Base-by-base conservation (phyloP, 2,797 vertebrate species). In the Sebastolobus altivelis region DNA sequence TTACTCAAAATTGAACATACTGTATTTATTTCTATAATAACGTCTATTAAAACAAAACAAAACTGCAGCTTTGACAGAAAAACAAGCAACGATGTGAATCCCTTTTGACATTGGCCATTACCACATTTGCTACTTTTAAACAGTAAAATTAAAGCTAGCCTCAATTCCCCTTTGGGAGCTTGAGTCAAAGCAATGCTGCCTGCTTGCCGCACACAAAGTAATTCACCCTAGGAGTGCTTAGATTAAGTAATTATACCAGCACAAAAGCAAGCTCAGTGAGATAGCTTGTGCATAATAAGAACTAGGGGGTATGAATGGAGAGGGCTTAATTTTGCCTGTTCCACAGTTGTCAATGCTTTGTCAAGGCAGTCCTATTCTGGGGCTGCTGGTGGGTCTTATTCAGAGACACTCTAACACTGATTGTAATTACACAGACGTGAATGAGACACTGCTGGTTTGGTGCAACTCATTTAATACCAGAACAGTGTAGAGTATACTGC, bases 191-290 rank as follows among this genome's bases (percentile, higher is more conserved):
- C 70, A 73, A 87, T 43, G 88, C 75, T 73, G 84, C 73, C 86
- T 88, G 71, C 81, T 84, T 86, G 79, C 82, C 8, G 52, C 90
- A 87, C 85, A 87, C 85, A 90, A 92, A 92, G 91, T 89, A 91
- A 88, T 89, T 90, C 86, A 91, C 75, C 82, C 86, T 55, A 78
- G 89, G 86, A 94, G 84, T 87, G 88, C 88, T 89, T 81, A 91
- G 93, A 94, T 94, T 94, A 94, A 93, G 92, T 93, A 92, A 94
- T 94, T 93, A 93, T 86, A 84, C 81, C 73, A 46, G 87, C 86
- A 93, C 92, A 94, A 95, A 94, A 88, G 91, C 86, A 77, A 79
- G 88, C 90, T 88, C 87, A 80, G 86, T 79, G 84, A 94, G 89
- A 94, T 92, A 93, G 88, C 90, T 88, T 72, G 74, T 83, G 90